Percentiles rank a stretch among this genome's conserved stretches.
Evolutionary conservation across 1,140 invertebrate species (phyloP).

Genomic region (Portunus trituberculatus): DNA sequence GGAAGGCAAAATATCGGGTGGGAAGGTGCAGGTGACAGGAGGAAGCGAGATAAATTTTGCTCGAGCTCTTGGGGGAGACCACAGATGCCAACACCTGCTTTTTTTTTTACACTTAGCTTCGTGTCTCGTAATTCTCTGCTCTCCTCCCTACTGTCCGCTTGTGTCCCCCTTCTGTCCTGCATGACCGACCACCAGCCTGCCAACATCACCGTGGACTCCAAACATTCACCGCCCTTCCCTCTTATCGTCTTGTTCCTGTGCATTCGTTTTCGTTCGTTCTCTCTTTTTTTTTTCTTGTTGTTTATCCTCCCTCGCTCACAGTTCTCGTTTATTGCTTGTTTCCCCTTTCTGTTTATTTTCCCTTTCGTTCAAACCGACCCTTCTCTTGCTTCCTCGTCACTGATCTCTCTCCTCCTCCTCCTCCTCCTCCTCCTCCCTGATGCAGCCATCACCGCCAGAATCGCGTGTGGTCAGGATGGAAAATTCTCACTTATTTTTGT

Average conservation of each 20-base stretch:
- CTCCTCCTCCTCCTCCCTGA: neutral
- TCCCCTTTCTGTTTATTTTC: neutral
- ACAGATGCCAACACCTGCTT: neutral
- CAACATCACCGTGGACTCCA: too few relatives aligned
- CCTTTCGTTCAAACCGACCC: neutral
- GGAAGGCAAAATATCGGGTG: neutral
- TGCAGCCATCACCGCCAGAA: neutral
- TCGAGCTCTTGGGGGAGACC: constrained; percentile 7
- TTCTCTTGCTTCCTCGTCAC: neutral
- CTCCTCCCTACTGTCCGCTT: neutral
- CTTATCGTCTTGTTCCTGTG: too few relatives aligned
- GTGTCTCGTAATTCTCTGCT: neutral
- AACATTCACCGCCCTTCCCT: too few relatives aligned
- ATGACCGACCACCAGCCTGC: neutral
- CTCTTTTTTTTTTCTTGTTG: neutral
- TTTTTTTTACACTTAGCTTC: neutral
- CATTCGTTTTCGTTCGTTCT: neutral
- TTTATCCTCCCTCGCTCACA: too few relatives aligned
- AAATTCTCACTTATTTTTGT: neutral
- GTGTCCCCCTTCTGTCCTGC: neutral
- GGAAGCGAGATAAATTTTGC: constrained; percentile 13
- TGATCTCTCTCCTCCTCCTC: neutral
- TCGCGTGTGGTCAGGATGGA: neutral
- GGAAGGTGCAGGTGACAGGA: constrained; percentile 8
- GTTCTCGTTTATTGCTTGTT: too few relatives aligned